Base-by-base conservation (phyloP, 2,888 invertebrate genomes). In the Anticlea derivata region DNA sequence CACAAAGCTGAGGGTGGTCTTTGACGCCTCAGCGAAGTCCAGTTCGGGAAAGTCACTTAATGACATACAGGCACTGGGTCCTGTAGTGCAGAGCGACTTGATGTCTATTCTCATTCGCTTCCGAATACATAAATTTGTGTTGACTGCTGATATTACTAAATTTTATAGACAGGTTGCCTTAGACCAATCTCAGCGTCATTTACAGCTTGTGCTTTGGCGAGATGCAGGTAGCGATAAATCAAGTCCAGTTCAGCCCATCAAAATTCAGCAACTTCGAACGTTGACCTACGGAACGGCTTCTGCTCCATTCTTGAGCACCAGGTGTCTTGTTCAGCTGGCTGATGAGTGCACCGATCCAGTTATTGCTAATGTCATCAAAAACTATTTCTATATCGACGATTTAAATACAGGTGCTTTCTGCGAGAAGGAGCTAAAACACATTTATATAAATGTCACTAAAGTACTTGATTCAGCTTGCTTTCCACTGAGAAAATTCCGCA, bases 1-100 rank as follows among this genome's bases (percentile, higher is more conserved):
- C 1, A 68, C 68, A 0, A 66, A 65, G 35, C 46, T 68, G 1
- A 55, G 65, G 4, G 50, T 52, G 1, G 68, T 70, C 3, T 67
- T 65, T 27, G 63, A 66, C 34, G 65, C 58, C 0, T 61, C 63
- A 7, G 47, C 50, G 0, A 29, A 34, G 10, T 39, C 55, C 2
- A 30, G 29, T 10, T 34, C 43, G 7, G 55, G 50, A 1, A 45
- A 44, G 11, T 61, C 60, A 4, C 31, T 55, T 1, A 60, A 59
- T 37, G 48, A 58, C 8, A 47, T 58, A 8, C 58, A 57, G 11
- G 39, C 31, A 10, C 38, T 57, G 1, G 54, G 54, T 2, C 51
- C 55, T 1, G 22, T 31, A 0, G 48, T 63, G 1, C 63, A 63
- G 13, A 40, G 44, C 22, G 58, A 60, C 22, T 29, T 56, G 7